Evolutionary conservation across 2,113 vertebrate species (phyloP).

Genomic region (Benitochromis conjunctus): DNA sequence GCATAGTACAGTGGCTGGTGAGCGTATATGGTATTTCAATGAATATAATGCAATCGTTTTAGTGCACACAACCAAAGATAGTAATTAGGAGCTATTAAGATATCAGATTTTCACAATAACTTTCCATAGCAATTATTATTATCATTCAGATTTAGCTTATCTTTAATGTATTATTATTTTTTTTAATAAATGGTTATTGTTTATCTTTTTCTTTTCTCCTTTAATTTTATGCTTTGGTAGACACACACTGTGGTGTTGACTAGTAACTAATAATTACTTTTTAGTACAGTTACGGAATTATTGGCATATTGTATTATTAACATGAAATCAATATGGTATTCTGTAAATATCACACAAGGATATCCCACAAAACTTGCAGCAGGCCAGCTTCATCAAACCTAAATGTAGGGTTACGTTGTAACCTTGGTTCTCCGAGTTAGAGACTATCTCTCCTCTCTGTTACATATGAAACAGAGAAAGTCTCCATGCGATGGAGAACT

Average conservation of each 20-base stretch:
- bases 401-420: background rate
- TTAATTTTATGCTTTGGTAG: background rate
- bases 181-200: background rate
- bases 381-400: background rate
- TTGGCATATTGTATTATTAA: background rate
- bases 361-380: background rate
- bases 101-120: background rate
- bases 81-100: background rate
- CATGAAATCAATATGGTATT: background rate
- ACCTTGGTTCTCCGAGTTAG: background rate
- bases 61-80: background rate
- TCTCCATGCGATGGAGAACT: no score
- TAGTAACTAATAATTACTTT: background rate
- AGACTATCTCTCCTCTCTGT: background rate
- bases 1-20: background rate
- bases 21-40: background rate
- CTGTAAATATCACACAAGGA: background rate
- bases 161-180: background rate
- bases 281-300: background rate
- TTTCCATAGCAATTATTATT: background rate
- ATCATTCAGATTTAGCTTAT: background rate
- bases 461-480: background rate
- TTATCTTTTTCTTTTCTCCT: background rate
- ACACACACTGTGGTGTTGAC: background rate
- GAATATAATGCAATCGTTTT: background rate